These are phyloP conservation scores for Xyliphius kryptos DNA, from an alignment of 2,113 vertebrate genomes.

Conservation along the genomic window DNA sequence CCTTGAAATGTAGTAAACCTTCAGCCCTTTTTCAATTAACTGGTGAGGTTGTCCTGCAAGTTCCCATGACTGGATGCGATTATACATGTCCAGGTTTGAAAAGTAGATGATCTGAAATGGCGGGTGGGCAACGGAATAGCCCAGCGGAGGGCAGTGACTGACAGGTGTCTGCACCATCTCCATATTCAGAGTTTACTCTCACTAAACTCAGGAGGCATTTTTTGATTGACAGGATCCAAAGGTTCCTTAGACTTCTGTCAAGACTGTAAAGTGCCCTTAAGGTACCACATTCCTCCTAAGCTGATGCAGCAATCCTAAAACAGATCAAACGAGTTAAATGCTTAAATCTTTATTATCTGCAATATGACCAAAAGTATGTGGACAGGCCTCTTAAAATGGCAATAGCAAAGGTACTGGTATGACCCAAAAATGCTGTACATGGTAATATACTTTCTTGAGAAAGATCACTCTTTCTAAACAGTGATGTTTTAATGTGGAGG, in stretches of 20 bases:
- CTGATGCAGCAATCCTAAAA: conserved; percentile 91
- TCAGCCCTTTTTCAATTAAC: conserved; percentile 35
- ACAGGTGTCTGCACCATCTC: conserved; percentile 34
- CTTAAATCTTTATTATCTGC: neutral
- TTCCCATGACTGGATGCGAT: conserved; percentile 25
- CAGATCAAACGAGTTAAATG: conserved; percentile 4
- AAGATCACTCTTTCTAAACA: no score
- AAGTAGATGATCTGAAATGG: conserved; percentile 35
- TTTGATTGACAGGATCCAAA: conserved; percentile 36
- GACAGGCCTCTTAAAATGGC: no score
- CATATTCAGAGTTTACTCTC: conserved; percentile 26
- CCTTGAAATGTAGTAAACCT: neutral
- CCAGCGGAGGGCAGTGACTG: conserved; percentile 44
- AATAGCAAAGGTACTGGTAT: no score
- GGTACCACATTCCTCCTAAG: conserved; percentile 91
- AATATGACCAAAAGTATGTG: no score
- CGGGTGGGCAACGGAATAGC: conserved; percentile 21
- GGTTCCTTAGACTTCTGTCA: conserved; percentile 67
- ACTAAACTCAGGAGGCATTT: conserved; percentile 39
- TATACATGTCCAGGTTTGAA: conserved; percentile 38
- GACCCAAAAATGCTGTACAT: no score
- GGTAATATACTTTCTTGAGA: no score
- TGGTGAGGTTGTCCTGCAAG: conserved; percentile 19
- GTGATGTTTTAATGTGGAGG: no score
- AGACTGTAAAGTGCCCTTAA: conserved; percentile 92